Base-by-base conservation (phyloP, 2,113 vertebrate genomes). In the Picathartes gymnocephalus region DNA sequence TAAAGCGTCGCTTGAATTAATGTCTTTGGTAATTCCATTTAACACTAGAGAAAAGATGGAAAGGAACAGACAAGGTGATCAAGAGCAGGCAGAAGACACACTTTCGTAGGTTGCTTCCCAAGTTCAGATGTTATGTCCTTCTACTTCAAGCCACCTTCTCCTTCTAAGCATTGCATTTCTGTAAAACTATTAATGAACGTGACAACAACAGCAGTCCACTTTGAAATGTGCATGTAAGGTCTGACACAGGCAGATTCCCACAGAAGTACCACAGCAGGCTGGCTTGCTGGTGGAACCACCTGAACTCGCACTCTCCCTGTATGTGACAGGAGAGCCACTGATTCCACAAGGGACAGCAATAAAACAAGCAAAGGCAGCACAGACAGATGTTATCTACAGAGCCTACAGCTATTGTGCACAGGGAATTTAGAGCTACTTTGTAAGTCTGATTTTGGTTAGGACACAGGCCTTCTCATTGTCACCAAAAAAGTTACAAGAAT, bases 281-380 rank as follows among this genome's bases (percentile, higher is more conserved):
- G 65, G 27, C 65, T 35, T 19, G 50, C 35, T 58, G 47, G 13
- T 30, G 44, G 51, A 65, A 73, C 17, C 23, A 51, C 28, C 40
- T 58, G 44, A 73, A 48, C 69, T 25, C 0, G 0, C 0, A 0
- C 24, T 28, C 54, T 18, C 37, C 0, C 0, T 14, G 18, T 11
- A 5, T 6, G 14, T 40, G 40, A 62, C 15, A 42, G 37, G 13
- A 86, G 13, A 86, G 23, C 40, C 51, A n/a, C 2, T 54, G 70
- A 11, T 20, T 28, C 1, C n/a, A n/a, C 54, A 19, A 0, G 3
- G 66, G 25, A 50, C 31, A 79, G 37, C 54, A 62, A 2, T 24
- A 39, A 54, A 84, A 80, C 50, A 77, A 6, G 33, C 51, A 60
- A 64, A 64, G 53, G 51, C 65, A 81, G 23, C 48, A 72, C 48